Percentiles rank a stretch among this genome's conserved stretches.
phyloP scores from a whole-genome alignment of 2,797 vertebrate genomes.

The Iguana delicatissima region DNA sequence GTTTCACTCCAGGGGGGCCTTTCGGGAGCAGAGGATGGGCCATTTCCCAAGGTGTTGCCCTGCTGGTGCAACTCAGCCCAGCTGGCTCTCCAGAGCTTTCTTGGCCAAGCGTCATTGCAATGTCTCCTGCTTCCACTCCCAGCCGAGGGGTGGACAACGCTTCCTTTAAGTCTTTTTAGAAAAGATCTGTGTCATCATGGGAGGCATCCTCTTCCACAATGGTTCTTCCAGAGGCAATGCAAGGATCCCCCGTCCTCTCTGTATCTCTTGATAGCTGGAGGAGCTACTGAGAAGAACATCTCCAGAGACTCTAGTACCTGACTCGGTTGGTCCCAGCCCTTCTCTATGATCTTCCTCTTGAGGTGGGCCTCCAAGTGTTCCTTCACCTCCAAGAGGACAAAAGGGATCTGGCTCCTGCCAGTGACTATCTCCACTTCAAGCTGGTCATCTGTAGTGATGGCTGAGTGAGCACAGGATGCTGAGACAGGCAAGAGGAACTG shows the following conservation, averaged over 20 bases:
- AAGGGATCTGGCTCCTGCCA: not conserved
- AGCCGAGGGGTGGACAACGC: not conserved
- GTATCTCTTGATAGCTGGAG: not conserved
- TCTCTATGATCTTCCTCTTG: not conserved
- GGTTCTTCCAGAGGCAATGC: not conserved
- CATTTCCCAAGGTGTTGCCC: not conserved
- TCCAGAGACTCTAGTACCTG: constrained; percentile 11
- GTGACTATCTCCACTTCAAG: not conserved
- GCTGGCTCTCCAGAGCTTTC: not conserved
- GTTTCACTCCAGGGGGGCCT: not conserved
- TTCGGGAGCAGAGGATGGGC: not conserved
- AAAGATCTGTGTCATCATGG: not conserved
- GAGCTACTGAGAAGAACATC: not conserved
- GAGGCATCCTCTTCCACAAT: not conserved
- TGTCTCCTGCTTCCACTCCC: not conserved
- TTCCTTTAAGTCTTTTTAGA: not conserved
- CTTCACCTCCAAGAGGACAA: not conserved
- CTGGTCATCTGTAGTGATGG: fast-evolving
- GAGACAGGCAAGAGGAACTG: not conserved
- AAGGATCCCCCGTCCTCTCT: not conserved
- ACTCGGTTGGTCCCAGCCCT: constrained; percentile 6
- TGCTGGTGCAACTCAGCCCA: not conserved
- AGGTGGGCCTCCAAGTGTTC: constrained; percentile 23
- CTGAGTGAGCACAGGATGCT: fast-evolving
- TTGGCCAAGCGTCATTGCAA: not conserved